Evolutionary conservation across 2,113 vertebrate species (phyloP), one percentile per base, ranked within the genome.

Genomic region (Semnornis frantzii): DNA sequence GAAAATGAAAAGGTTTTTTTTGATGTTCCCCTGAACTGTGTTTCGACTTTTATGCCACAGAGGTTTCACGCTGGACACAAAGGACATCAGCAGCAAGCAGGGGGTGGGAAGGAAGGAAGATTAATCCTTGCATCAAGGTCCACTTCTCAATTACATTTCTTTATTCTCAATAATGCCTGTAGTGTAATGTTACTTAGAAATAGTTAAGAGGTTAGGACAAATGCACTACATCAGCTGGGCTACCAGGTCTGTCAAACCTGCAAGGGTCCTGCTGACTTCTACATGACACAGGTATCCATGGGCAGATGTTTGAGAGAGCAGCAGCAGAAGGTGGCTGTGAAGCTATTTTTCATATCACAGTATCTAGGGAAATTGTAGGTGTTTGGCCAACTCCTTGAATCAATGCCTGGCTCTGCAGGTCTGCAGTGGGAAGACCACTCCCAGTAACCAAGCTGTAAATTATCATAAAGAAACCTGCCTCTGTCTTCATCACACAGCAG

Each of bases 131-230:
- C n/a, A 79, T 44, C 44, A 39, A 70, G 39, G 10, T 52, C 23
- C 9, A 72, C 19, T 73, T 81, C n/a, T 69, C n/a, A 50, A 2
- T 16, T 23, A 44, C 1, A 0, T 62, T 52, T 63, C 31, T 72
- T 54, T 42, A 31, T 50, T 60, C 2, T 0, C 24, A 46, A 10
- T n/a, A 20, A 28, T 1, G 3, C 6, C 57, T 50, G 13, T 9
- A 63, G 16, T 7, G n/a, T 34, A 68, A 30, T 0, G 2, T 55
- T 25, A 33, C 15, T 58, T 24, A 18, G 6, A 81, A 85, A 57
- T 25, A 37, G 8, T 48, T 85, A 37, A 37, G 9, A 44, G 28
- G 30, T 24, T 14, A 59, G 44, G 57, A 25, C 55, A 60, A n/a
- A 50, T n/a, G 7, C 19, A 7, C 54, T 15, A 10, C 0, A 0